Base-by-base conservation (phyloP, 2,888 invertebrate genomes). In the Pherbina coryleti region DNA sequence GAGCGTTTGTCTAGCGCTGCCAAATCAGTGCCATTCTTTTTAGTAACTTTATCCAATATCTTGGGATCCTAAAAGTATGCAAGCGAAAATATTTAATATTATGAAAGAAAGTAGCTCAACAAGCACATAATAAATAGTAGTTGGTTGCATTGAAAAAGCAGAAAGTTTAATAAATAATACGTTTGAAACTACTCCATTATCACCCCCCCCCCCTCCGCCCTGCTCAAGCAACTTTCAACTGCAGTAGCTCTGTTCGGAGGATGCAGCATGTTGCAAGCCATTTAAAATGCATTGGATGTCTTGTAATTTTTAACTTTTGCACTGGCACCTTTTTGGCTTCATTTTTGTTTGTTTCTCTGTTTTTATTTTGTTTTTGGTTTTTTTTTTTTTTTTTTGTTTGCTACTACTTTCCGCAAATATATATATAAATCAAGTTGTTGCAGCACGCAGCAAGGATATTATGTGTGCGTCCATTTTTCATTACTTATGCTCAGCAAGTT, bases 1-100 rank as follows among this genome's bases (percentile, higher is more conserved):
- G 98, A 98, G 88, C 97, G 95, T 81, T 97, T 97, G 85, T 99
- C 99, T 81, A 98, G 88, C 79, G 91, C 93, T 79, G 84, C 84
- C 73, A 88, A 82, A 91, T 92, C 85, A 82, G 93, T 93, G 2
- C 97, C 96, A 86, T 97, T 95, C 86, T 96, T 96, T 87, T 93
- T 93, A 74, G 92, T 90, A 75, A 98, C 91, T 87, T 95, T 95
- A 86, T 92, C 92, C 80, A 92, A 91, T 75, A 98, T 91, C 89
- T 97, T 96, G 0, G 93, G 92, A 89, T 98, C 98, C 95, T 96
- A 90, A 9, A 86, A 82, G 71, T 49, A 79, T 81, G 82, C 79
- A 79, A 44, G n/a, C 79, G 78, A 81, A 76, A 79, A 34, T 19
- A 31, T n/a, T 2, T 19, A 22, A 71, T 5, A 55, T 60, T 25